Percentiles rank a stretch among this genome's conserved stretches.
These are phyloP conservation scores for Macrophya annulata DNA, from an alignment of 2,888 invertebrate species.

Conservation along the genomic window DNA sequence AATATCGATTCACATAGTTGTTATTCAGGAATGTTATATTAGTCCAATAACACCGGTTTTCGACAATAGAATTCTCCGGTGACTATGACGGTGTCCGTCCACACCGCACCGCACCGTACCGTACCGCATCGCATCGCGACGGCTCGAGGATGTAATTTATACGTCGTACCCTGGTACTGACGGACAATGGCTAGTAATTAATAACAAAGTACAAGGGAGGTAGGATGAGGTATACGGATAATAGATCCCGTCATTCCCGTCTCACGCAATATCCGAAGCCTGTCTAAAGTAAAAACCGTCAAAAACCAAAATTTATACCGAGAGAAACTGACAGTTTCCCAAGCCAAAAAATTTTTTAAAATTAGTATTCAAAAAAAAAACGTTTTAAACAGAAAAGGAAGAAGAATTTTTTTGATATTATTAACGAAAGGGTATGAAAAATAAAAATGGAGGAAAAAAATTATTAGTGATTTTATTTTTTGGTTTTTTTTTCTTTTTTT, in stretches of 20 bases:
- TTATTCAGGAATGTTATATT: background rate
- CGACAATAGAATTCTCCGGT: background rate
- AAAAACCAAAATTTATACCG: no score
- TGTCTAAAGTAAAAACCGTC: background rate
- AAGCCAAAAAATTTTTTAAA: no score
- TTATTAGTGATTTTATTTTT: no score
- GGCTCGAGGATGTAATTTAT: slow-evolving; percentile 67
- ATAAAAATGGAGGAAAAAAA: background rate
- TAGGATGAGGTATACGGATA: slow-evolving; percentile 8
- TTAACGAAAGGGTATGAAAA: no score
- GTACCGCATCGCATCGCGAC: no score
- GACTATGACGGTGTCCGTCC: background rate
- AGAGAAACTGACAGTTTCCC: no score
- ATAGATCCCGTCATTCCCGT: slow-evolving; percentile 27
- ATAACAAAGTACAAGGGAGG: slow-evolving; percentile 73
- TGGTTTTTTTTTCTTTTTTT: no score
- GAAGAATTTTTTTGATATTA: no score
- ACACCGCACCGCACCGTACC: background rate
- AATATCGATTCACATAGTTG: background rate
- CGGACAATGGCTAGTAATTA: slow-evolving; percentile 75
- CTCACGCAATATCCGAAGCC: background rate
- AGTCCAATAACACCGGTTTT: slow-evolving; percentile 3
- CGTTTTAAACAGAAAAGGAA: no score
- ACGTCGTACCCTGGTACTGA: slow-evolving; percentile 70
- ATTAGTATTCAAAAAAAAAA: background rate